phyloP scores from a whole-genome alignment of 2,797 vertebrate species.

The Coluber constrictor region DNA sequence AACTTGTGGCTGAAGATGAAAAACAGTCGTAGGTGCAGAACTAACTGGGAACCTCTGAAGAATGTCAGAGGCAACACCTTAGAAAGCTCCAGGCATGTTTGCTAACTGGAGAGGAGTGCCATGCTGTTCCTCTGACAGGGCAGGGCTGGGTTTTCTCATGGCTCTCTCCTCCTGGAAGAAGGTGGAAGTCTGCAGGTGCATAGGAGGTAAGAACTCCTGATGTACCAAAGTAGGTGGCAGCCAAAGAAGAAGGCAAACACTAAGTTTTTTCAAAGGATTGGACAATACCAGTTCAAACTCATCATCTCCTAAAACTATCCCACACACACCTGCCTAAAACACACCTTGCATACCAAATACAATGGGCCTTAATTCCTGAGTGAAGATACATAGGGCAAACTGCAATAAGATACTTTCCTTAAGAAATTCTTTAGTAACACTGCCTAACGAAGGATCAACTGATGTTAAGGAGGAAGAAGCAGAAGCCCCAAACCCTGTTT shows the following conservation, averaged over 20 bases:
- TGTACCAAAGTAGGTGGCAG: background rate
- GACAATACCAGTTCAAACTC: background rate
- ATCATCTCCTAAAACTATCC: background rate
- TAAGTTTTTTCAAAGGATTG: background rate
- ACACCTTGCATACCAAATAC: background rate
- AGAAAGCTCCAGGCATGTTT: background rate
- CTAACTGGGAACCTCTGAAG: background rate
- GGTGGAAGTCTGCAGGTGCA: background rate
- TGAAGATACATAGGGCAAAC: background rate
- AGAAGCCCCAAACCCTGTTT: slow-evolving; percentile 28
- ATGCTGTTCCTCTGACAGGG: background rate
- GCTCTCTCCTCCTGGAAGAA: background rate
- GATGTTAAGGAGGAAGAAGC: background rate
- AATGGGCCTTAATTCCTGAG: background rate
- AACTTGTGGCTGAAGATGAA: background rate
- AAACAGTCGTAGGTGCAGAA: too few relatives aligned
- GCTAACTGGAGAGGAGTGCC: background rate
- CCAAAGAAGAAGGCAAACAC: too few relatives aligned
- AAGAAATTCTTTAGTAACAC: background rate
- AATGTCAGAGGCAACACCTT: background rate
- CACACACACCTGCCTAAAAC: background rate
- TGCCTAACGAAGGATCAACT: background rate
- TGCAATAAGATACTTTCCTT: background rate
- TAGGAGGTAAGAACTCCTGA: background rate
- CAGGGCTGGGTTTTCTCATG: background rate